Evolutionary conservation across 2,113 vertebrate species (phyloP).

Genomic region (Vombatus ursinus): DNA sequence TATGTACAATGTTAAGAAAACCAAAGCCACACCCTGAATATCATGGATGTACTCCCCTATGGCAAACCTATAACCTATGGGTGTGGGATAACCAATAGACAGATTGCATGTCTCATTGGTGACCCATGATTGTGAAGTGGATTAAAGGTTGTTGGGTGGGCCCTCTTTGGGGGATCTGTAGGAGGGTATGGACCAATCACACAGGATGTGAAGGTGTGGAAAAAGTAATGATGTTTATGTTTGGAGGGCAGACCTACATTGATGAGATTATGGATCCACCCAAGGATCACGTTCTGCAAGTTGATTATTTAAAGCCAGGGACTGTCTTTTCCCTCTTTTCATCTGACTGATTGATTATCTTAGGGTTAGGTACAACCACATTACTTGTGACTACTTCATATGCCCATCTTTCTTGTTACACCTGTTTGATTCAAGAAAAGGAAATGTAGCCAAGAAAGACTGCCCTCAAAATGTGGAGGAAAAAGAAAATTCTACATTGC

Average conservation of each 20-base stretch:
- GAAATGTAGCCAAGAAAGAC: background rate
- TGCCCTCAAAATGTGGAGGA: background rate
- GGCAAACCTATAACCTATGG: background rate
- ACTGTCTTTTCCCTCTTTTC: background rate
- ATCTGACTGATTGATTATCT: background rate
- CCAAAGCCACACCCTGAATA: background rate
- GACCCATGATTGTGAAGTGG: background rate
- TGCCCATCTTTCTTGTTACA: conserved; percentile 4
- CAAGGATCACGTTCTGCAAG: background rate
- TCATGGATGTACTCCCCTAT: background rate
- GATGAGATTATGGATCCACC: background rate
- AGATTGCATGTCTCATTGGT: background rate
- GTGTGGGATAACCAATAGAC: background rate
- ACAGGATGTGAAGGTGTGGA: background rate
- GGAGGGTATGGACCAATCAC: background rate
- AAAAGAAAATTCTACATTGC: background rate
- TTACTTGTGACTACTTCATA: background rate
- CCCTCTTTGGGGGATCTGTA: background rate
- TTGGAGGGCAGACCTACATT: background rate
- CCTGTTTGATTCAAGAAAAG: conserved; percentile 20
- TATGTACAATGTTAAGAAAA: background rate
- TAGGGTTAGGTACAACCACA: background rate
- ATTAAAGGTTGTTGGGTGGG: background rate
- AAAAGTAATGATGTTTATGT: background rate
- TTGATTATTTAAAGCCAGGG: background rate